Conservation (phyloP, 64 coral and sea anemone species). For the Montipora efflorescens region DNA sequence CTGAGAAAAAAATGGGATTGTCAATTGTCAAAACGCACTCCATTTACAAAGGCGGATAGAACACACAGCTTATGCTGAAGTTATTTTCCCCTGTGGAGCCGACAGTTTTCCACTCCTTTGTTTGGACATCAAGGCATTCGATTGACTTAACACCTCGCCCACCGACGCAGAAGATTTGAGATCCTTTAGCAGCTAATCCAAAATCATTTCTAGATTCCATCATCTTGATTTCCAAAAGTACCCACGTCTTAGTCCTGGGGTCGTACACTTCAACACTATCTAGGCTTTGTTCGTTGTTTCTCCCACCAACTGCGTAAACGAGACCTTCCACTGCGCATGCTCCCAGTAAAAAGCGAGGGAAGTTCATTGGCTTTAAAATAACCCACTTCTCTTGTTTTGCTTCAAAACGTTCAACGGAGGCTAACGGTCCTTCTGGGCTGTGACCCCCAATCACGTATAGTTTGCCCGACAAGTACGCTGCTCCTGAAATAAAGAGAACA, state of each 20-base stretch:
- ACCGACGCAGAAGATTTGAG: slow-evolving; percentile 55
- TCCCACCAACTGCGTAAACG: slow-evolving; percentile 75
- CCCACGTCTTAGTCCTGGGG: slow-evolving; percentile 52
- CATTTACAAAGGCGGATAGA: slow-evolving; percentile 26
- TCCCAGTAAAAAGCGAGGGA: slow-evolving; percentile 72
- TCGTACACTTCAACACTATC: slow-evolving; percentile 67
- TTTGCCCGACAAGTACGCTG: slow-evolving; percentile 60
- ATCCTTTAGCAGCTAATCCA: slow-evolving; percentile 28
- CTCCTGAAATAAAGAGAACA: slow-evolving; percentile 27
- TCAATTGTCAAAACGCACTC: neutral
- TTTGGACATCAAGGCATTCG: slow-evolving; percentile 35
- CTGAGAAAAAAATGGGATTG: neutral
- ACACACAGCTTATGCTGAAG: slow-evolving; percentile 63
- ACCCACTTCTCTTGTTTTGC: slow-evolving; percentile 82
- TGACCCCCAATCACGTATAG: slow-evolving; percentile 88
- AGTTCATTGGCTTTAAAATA: slow-evolving; percentile 63
- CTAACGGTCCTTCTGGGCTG: slow-evolving; percentile 73
- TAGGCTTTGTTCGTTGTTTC: slow-evolving; percentile 82
- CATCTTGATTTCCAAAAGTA: slow-evolving; percentile 2
- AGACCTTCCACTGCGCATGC: slow-evolving; percentile 35
- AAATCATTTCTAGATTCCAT: slow-evolving; percentile 67
- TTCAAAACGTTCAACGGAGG: slow-evolving; percentile 71
- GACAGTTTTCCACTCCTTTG: slow-evolving; percentile 28
- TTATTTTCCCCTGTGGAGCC: slow-evolving; percentile 58
- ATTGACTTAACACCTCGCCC: slow-evolving; percentile 52